A percentile compares a stretch with the other conserved stretches of the same genome.
Conservation (phyloP, 1,140 invertebrate species). For the Chlorops oryzae region DNA sequence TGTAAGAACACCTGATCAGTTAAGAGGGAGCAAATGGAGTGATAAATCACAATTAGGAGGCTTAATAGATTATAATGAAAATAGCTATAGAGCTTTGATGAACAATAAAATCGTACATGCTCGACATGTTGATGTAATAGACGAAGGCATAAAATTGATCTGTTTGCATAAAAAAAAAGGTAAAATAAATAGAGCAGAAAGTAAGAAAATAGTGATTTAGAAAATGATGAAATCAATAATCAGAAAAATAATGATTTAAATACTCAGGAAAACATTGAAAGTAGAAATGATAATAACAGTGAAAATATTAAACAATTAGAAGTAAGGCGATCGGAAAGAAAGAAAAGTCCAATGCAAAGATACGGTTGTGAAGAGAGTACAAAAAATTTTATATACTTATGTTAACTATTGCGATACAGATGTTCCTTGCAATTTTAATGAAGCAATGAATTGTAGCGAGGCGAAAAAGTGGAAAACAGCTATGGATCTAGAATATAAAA, state of each 20-base stretch:
- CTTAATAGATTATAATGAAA: not conserved
- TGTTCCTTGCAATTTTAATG: slow-evolving; percentile 26
- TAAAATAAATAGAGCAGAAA: no score
- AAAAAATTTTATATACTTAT: slow-evolving; percentile 32
- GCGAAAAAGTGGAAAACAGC: slow-evolving; percentile 37
- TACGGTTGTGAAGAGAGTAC: slow-evolving; percentile 19
- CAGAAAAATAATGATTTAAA: slow-evolving; percentile 21
- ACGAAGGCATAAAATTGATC: slow-evolving; percentile 8
- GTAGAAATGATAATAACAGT: slow-evolving; percentile 15
- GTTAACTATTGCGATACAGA: slow-evolving; percentile 34
- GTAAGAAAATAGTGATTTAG: no score
- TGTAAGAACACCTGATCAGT: no score
- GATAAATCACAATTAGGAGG: not conserved
- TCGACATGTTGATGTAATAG: slow-evolving; percentile 15
- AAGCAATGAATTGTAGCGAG: no score
- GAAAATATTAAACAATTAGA: slow-evolving; percentile 19
- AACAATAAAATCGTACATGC: slow-evolving; percentile 15
- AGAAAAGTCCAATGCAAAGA: slow-evolving; percentile 20
- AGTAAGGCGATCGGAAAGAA: slow-evolving; percentile 7
- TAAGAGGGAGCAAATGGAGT: no score
- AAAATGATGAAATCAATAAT: no score
- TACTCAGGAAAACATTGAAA: slow-evolving; percentile 17
- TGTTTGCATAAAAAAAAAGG: slow-evolving; percentile 3
- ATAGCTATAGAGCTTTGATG: slow-evolving; percentile 7
- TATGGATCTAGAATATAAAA: slow-evolving; percentile 47